Base-by-base conservation (phyloP, 2,113 vertebrate species). In the Coturnix japonica region DNA sequence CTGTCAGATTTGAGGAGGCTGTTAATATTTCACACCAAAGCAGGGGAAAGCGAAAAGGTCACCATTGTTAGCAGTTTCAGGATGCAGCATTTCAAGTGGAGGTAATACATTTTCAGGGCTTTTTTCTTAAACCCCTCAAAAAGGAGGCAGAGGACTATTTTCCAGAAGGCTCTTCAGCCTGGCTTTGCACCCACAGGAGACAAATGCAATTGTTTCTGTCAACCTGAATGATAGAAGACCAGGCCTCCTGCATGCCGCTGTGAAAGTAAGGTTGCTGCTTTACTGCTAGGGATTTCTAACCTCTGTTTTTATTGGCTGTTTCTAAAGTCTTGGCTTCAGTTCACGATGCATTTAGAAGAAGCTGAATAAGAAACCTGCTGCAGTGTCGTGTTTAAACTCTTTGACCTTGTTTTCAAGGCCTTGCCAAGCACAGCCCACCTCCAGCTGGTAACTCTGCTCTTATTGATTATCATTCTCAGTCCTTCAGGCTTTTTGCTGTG, bases 381-480 rank as follows among this genome's bases (percentile, higher is more conserved):
- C 6, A 22, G 56, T 35, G 47, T 77, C 51, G 18, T 35, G 18
- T 43, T 79, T 51, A 72, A 91, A 46, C 31, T 71, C 56, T 87
- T 30, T 91, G 86, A 86, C 90, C 81, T 94, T 91, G 72, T 81
- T 93, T 90, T 72, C 35, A 71, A 90, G 83, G 54, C 79, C 53
- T 79, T 80, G 71, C 1, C 3, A 59, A 81, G 20, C 69, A 60
- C 47, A 88, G 25, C 37, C 59, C 54, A 90, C 71, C 87, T 92
- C 75, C 51, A 85, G 80, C 79, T 83, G 31, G n/a, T 71, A 80
- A 44, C 72, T 73, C 75, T 87, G 67, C 37, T 85, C 31, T 30
- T 84, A 89, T 47, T 81, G 92, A 90, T 95, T 85, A 91, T 56
- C 25, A 66, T 87, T 93, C 76, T 61, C 56, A 80, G 60, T 85